These are phyloP conservation scores for Alca torda DNA, from an alignment of 2,797 vertebrate genomes.

Conservation along the genomic window DNA sequence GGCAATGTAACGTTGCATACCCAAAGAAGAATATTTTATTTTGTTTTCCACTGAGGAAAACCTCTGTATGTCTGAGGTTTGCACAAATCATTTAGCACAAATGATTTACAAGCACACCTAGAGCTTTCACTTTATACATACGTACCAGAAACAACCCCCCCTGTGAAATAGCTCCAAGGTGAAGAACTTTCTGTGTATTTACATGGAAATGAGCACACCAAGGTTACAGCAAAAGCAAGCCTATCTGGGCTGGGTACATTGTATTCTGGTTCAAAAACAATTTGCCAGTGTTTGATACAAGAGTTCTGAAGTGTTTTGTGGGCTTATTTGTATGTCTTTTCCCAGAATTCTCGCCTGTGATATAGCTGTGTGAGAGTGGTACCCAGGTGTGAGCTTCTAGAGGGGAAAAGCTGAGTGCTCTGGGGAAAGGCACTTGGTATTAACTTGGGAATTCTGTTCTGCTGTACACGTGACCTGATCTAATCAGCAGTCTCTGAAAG, in stretches of 20 bases:
- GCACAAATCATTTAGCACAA: neutral
- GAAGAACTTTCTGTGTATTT: constrained; percentile 12
- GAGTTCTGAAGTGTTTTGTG: constrained; percentile 5
- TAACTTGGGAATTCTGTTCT: neutral
- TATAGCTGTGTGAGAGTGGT: neutral
- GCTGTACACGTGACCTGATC: neutral
- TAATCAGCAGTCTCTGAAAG: neutral
- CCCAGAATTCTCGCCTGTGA: neutral
- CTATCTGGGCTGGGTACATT: neutral
- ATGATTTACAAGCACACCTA: neutral
- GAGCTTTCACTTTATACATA: neutral
- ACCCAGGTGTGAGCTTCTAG: neutral
- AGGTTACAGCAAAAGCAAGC: neutral
- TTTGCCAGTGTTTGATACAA: neutral
- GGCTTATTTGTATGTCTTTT: neutral
- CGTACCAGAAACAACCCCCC: neutral
- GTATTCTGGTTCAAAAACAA: neutral
- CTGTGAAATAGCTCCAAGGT: neutral
- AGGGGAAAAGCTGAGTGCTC: constrained; percentile 6
- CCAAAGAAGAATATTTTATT: neutral
- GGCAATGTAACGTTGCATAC: rapidly evolving
- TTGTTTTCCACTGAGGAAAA: neutral
- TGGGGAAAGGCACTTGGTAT: neutral
- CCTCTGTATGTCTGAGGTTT: neutral
- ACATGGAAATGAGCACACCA: neutral